Evolutionary conservation across 2,113 vertebrate genomes (phyloP), one percentile per base, ranked within the genome.

Genomic region (Poicephalus meyeri): DNA sequence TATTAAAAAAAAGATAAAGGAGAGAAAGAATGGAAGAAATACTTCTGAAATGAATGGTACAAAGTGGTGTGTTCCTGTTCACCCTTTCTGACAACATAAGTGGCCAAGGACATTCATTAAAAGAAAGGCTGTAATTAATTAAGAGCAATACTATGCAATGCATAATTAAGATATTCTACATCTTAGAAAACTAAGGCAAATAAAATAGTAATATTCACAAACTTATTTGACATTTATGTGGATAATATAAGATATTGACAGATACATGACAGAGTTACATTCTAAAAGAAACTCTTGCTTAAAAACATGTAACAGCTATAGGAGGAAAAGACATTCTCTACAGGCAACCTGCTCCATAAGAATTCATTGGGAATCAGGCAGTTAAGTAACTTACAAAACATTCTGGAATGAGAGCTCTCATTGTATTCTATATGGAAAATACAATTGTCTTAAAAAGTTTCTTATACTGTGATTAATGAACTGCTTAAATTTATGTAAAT

Each of bases 81-180:
- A 78, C 56, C 35, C 28, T 78, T 86, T 46, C 31, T 65, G 64
- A 74, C 28, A 76, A 49, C 86, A 8, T 16, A 79, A 89, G 37
- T 33, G 76, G 41, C 28, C 83, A 92, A 84, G 56, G 95, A 92
- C 91, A 80, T 86, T 76, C 23, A 81, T 71, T 83, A 91, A 52
- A n/a, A 69, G 65, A 69, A 80, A 87, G 61, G 41, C 66, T 0
- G 0, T 69, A 93, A 86, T 89, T 86, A 95, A 91, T 95, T 78
- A 93, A 76, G 80, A 69, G 61, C 74, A 91, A 87, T 85, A 42
- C 72, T 91, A 53, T 68, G 70, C 61, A 94, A 13, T 49, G 41
- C 64, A 33, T 95, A 91, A 87, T 93, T 91, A 97, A 92, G 72
- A 66, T 49, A 47, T 91, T 65, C 86, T 91, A 71, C 65, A 85